Evolutionary conservation across 2,113 vertebrate genomes (phyloP).

Genomic region (Callipepla californica): DNA sequence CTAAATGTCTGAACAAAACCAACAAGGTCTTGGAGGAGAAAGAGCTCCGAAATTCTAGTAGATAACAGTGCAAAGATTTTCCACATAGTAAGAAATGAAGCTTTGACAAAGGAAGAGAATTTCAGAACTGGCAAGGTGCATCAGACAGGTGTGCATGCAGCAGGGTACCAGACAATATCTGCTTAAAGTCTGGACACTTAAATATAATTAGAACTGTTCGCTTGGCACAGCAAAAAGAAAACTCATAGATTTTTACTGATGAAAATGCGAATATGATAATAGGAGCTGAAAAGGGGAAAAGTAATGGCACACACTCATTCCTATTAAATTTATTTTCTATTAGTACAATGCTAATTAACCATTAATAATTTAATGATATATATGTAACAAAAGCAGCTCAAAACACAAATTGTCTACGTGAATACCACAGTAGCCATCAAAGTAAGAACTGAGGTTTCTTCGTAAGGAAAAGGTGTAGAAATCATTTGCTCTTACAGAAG

Average conservation of each 20-base stretch:
- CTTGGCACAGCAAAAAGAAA: constrained; percentile 26
- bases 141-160: constrained; percentile 32
- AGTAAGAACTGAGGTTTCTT: background rate
- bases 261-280: constrained; percentile 59
- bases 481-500: background rate
- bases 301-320: background rate
- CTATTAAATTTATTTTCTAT: constrained; percentile 59
- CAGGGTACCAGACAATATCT: background rate
- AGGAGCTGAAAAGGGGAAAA: constrained; percentile 17
- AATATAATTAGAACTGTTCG: constrained; percentile 11
- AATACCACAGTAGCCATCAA: background rate
- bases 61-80: constrained; percentile 51
- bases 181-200: background rate
- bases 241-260: constrained; percentile 30
- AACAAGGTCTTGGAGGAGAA: constrained; percentile 53
- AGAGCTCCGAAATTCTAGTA: constrained; percentile 14
- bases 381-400: constrained; percentile 19
- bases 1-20: constrained; percentile 55
- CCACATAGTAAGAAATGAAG: constrained; percentile 16
- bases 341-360: constrained; percentile 60
- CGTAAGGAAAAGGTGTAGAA: background rate
- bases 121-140: constrained; percentile 20
- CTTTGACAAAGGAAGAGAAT: constrained; percentile 38
- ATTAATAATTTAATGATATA: constrained; percentile 49
- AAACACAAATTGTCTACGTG: constrained; percentile 29